Conservation (phyloP, 2,113 vertebrate species). For the Pagrus major region DNA sequence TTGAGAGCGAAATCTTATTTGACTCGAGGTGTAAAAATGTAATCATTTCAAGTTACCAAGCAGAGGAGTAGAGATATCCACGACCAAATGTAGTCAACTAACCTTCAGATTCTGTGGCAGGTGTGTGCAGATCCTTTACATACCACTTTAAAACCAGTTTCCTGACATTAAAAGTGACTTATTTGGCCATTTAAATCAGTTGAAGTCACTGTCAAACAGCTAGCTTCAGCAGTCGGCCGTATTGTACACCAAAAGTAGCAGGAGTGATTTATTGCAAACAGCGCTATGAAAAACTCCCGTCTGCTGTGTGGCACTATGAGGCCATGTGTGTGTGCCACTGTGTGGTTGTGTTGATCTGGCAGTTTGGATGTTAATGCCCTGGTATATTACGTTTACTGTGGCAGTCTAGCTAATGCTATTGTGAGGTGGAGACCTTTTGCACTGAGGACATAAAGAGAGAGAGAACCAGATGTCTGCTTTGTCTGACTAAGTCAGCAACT, state of each 20-base stretch:
- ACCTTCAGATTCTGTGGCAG: background rate
- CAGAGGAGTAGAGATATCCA: background rate
- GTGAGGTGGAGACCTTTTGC: slow-evolving; percentile 62
- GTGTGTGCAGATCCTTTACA: background rate
- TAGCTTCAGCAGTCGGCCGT: slow-evolving; percentile 27
- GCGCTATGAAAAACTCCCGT: slow-evolving; percentile 26
- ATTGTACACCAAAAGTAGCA: slow-evolving; percentile 29
- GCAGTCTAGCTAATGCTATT: slow-evolving; percentile 62
- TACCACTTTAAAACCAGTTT: slow-evolving; percentile 27
- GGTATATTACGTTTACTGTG: slow-evolving; percentile 60
- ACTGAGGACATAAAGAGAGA: slow-evolving; percentile 38
- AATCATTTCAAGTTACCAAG: background rate
- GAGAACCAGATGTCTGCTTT: slow-evolving; percentile 73
- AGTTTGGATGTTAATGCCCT: slow-evolving; percentile 66
- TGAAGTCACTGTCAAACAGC: background rate
- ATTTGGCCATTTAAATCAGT: slow-evolving; percentile 34
- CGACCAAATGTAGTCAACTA: background rate
- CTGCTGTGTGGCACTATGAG: slow-evolving; percentile 29
- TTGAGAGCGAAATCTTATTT: background rate
- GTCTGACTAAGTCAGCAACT: slow-evolving; percentile 70
- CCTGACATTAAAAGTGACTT: slow-evolving; percentile 24
- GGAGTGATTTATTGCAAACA: slow-evolving; percentile 49
- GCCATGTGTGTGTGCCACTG: background rate
- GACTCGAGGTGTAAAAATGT: background rate
- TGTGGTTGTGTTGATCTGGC: slow-evolving; percentile 25